Base-by-base conservation (phyloP, 2,113 vertebrate genomes). In the Psephotus haematonotus region DNA sequence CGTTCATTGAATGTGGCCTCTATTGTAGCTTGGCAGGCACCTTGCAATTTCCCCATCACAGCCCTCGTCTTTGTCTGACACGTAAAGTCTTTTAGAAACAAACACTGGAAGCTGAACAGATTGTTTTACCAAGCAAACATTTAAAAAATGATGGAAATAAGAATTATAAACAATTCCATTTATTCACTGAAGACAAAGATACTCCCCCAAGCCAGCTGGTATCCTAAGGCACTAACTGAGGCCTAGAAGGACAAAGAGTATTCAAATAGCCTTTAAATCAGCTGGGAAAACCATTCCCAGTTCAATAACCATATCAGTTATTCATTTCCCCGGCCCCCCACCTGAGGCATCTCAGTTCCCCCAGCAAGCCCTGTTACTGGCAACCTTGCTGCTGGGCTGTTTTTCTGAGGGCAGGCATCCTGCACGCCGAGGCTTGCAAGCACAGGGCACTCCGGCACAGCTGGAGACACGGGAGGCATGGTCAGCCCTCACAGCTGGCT, bases 81-180 rank as follows among this genome's bases (percentile, higher is more conserved):
- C 55, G 67, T 62, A 74, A 93, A 68, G 41, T 39, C 90, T 70
- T 60, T 79, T 53, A 86, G 78, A 88, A 96, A 97, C 96, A 97
- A 97, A 97, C 93, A 88, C 91, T 97, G 96, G 95, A 97, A 97
- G 67, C 93, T 80, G 84, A 93, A 75, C 44, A 52, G 71, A 94
- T 88, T 93, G 91, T 92, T 94, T 96, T 69, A 80, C 93, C 88
- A 95, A 74, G 77, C 59, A 91, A 95, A 94, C 78, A 83, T 91
- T 96, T 85, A 89, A 97, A 93, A 93, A 95, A 92, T 81, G 76
- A 84, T 91, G 71, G 92, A 96, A 97, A 97, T 62, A 87, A 86
- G 55, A 94, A 85, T 63, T 81, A 89, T 71, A 97, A 97, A 96
- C 96, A 96, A 82, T 59, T 93, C 24, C 52, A 87, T 78, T 91